phyloP scores from a whole-genome alignment of 2,113 vertebrate genomes.

The Hypomesus transpacificus region DNA sequence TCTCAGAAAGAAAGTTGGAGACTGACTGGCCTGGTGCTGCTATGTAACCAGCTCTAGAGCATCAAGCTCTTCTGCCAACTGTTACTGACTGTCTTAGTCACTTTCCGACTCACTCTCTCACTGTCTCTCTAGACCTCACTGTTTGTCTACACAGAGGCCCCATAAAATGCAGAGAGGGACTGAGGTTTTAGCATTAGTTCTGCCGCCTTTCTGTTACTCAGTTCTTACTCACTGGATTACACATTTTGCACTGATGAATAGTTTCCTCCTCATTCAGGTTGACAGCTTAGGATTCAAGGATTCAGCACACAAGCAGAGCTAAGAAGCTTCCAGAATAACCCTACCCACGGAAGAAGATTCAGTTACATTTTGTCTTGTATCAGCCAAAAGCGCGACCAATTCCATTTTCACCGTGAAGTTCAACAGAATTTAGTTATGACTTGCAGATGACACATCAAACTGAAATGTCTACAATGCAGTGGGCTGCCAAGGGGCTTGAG shows the following conservation, averaged over 20 bases:
- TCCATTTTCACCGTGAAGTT: slow-evolving; percentile 51
- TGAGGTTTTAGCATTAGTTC: slow-evolving; percentile 48
- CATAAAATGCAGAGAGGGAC: slow-evolving; percentile 59
- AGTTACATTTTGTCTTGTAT: slow-evolving; percentile 43
- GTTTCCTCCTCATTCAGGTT: slow-evolving; percentile 45
- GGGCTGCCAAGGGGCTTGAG: slow-evolving; percentile 39
- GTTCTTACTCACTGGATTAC: slow-evolving; percentile 62
- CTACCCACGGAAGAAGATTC: slow-evolving; percentile 31
- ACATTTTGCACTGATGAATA: slow-evolving; percentile 52
- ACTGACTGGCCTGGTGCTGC: background rate
- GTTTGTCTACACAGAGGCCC: slow-evolving; percentile 42
- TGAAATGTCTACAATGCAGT: slow-evolving; percentile 62
- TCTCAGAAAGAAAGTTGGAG: too few relatives aligned
- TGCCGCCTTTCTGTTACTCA: slow-evolving; percentile 46
- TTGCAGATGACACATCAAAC: slow-evolving; percentile 62
- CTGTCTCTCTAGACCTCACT: slow-evolving; percentile 29
- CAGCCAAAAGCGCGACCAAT: slow-evolving; percentile 56
- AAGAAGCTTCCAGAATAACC: slow-evolving; percentile 32
- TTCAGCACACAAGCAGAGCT: slow-evolving; percentile 22
- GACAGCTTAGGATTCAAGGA: slow-evolving; percentile 24
- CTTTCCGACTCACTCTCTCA: slow-evolving; percentile 30
- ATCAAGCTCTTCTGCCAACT: slow-evolving; percentile 16
- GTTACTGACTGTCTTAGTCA: slow-evolving; percentile 51
- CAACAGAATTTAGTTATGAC: slow-evolving; percentile 42
- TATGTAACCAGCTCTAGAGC: background rate